Evolutionary conservation across 35 echinoderm and acorn worm genomes (phyloP).

Genomic region (Apostichopus californicus): DNA sequence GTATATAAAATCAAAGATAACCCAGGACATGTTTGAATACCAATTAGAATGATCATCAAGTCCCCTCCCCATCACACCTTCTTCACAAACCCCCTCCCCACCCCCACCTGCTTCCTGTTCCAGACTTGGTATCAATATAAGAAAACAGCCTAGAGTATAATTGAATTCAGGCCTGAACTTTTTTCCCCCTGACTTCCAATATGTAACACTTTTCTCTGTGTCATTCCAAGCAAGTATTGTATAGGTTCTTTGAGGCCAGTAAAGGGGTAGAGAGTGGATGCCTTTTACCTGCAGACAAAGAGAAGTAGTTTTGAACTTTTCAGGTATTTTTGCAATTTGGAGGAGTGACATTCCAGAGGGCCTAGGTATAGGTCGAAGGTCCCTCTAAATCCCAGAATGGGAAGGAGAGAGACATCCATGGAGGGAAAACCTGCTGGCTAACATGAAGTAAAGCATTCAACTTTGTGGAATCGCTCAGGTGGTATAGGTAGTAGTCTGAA

Average conservation of each 20-base stretch:
- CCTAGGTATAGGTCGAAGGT: conserved; percentile 51
- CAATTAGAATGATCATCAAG: no score
- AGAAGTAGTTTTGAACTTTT: conserved; percentile 44
- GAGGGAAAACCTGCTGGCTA: neutral
- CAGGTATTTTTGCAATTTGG: conserved; percentile 33
- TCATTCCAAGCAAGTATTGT: no score
- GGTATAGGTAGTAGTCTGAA: conserved; percentile 21
- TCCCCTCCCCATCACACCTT: no score
- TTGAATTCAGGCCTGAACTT: no score
- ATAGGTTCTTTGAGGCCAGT: conserved; percentile 23
- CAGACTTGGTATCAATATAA: no score
- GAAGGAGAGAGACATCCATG: neutral
- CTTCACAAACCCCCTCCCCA: no score
- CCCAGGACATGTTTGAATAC: no score
- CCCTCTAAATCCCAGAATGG: neutral
- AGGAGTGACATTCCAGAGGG: conserved; percentile 17
- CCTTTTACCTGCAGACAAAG: conserved; percentile 15
- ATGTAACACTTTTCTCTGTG: no score
- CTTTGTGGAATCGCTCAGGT: conserved; percentile 24
- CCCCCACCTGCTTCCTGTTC: no score
- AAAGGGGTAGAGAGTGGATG: neutral
- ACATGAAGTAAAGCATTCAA: neutral
- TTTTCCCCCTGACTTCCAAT: no score
- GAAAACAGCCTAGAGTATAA: no score
- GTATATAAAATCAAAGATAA: no score